A percentile compares a stretch with the other conserved stretches of the same genome.
These are phyloP conservation scores for Alethe castanea DNA, from an alignment of 2,113 vertebrate species.

Conservation along the genomic window DNA sequence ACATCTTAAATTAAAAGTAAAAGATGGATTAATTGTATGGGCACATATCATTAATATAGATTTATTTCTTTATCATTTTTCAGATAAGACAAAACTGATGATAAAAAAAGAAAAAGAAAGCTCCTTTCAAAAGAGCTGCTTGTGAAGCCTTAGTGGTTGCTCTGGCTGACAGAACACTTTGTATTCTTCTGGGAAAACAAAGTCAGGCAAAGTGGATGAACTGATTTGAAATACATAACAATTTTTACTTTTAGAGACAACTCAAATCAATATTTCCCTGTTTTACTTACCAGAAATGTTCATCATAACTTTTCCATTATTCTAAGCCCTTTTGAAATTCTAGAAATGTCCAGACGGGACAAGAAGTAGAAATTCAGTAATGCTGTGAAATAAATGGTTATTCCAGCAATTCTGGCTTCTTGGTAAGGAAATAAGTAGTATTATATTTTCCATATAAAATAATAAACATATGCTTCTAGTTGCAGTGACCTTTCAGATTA, in stretches of 20 bases:
- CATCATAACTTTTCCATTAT: neutral
- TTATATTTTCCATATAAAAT: conserved; percentile 11
- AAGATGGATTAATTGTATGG: neutral
- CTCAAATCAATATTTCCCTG: neutral
- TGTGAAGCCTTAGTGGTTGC: neutral
- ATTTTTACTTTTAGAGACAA: neutral
- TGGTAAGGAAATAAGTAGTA: neutral
- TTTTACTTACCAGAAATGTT: neutral
- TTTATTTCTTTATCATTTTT: neutral
- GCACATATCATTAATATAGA: neutral
- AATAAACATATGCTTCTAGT: neutral
- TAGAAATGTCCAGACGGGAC: neutral
- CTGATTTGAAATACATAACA: neutral
- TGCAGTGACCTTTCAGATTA: neutral
- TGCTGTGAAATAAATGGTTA: neutral
- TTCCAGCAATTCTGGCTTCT: neutral
- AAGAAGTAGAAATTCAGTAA: neutral
- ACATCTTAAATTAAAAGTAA: neutral
- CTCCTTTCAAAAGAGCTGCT: neutral
- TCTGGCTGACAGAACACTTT: neutral
- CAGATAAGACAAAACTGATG: neutral
- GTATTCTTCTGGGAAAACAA: neutral
- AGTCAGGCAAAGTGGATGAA: neutral
- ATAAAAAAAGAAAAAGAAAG: neutral
- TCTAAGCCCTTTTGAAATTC: neutral